Base-by-base conservation (phyloP, 1,140 invertebrate genomes). In the Rhyzopertha dominica region DNA sequence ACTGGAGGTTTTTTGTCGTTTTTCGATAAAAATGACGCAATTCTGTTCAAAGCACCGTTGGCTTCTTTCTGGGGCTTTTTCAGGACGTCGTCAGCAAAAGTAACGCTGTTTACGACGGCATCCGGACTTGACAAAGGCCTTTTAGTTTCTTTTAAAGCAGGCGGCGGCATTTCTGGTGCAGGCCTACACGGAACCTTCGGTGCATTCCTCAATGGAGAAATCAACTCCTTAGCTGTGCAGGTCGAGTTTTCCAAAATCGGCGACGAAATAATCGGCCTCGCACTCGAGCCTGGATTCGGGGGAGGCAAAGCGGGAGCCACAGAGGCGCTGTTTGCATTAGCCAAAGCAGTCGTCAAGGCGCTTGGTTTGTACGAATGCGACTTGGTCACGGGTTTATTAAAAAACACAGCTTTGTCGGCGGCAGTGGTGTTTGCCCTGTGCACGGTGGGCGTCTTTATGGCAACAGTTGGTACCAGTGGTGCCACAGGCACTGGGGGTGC, bases 161-260 rank as follows among this genome's bases (percentile, higher is more conserved):
- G 50, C 1, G 49, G 50, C 0, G 80, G 75, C 13, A 74, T 63
- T 0, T 61, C 70, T 1, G 76, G 79, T 1, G 75, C 77, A n/a
- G 69, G 65, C 59, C 74, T 69, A 5, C 72, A 54, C 2, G 75
- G 77, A 1, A 76, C 67, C 51, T 77, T 68, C 0, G 72, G 72
- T 54, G 71, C 69, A 50, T 69, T 66, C 41, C 59, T 57, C 22
- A 77, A 58, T 0, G 74, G 76, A 2, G 74, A 75, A 29, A 79
- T 75, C 8, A 85, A 54, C 43, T 87, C 81, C 49, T 84, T 81
- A 0, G 84, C 84, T 1, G 82, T 81, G 47, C 82, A 81, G 0
- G 86, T 89, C 0, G 86, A 88, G 2, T 79, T 79, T 54, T 87
- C 83, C 12, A 90, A 63, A 17, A 87, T 82, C 0, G 86, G 87